These are phyloP conservation scores for Jaculus jaculus DNA, from an alignment of 2,113 vertebrate species.

Conservation along the genomic window DNA sequence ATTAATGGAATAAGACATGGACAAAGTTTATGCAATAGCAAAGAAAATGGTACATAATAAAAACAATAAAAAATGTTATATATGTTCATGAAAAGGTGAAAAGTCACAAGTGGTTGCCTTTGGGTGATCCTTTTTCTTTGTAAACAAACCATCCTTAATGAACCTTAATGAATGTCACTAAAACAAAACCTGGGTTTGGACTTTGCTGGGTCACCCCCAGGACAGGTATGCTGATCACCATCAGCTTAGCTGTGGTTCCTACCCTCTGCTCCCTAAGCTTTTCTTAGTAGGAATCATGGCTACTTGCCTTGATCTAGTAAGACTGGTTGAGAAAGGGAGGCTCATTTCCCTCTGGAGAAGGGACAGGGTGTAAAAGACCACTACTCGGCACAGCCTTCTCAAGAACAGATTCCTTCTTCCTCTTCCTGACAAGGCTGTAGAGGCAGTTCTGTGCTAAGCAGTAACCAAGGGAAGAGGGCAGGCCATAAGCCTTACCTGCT, in stretches of 20 bases:
- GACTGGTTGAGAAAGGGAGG: not conserved
- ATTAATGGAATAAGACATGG: fast-evolving
- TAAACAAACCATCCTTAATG: no score
- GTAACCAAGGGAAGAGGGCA: fast-evolving
- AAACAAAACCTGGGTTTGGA: fast-evolving
- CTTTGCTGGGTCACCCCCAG: fast-evolving
- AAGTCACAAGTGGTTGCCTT: fast-evolving
- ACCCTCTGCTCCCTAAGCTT: no score
- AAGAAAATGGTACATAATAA: fast-evolving
- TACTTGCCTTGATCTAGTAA: fast-evolving
- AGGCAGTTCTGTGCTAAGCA: not conserved
- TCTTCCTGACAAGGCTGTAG: not conserved
- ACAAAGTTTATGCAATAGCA: fast-evolving
- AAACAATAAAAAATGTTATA: fast-evolving
- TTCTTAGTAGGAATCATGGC: fast-evolving
- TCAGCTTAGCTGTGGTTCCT: no score
- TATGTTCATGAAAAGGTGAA: fast-evolving
- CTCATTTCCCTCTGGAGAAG: not conserved
- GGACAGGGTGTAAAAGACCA: not conserved
- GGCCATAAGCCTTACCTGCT: slow-evolving; percentile 82
- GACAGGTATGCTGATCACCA: fast-evolving
- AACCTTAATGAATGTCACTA: not conserved
- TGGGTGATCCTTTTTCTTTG: not conserved
- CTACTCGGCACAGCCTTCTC: not conserved
- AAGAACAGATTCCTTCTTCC: fast-evolving